phyloP scores from a whole-genome alignment of 2,797 vertebrate species.

The Spinus olivaceus region DNA sequence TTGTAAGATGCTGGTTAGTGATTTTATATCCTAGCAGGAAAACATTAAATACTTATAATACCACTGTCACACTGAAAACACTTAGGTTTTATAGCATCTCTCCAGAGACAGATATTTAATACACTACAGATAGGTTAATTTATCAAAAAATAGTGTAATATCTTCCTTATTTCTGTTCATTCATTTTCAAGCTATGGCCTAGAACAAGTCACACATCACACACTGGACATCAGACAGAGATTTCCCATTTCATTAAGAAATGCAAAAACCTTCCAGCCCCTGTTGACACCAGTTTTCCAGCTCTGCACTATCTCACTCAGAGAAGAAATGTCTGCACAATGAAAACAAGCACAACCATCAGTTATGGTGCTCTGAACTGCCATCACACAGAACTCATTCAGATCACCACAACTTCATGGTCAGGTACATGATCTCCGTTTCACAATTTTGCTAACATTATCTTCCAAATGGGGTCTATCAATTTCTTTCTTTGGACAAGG shows the following conservation, averaged over 20 bases:
- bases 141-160: constrained; percentile 54
- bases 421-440: background rate
- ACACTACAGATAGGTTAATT: constrained; percentile 61
- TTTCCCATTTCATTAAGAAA: background rate
- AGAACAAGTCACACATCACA: background rate
- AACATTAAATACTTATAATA: constrained; percentile 50
- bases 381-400: background rate
- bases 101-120: constrained; percentile 55
- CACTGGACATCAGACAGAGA: background rate
- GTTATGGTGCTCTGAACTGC: background rate
- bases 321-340: background rate
- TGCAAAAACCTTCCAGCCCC: background rate
- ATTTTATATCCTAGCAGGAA: constrained; percentile 56
- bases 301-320: background rate
- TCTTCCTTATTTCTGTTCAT: constrained; percentile 59
- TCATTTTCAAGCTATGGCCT: constrained; percentile 54
- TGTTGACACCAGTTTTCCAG: background rate
- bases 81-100: constrained; percentile 37
- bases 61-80: constrained; percentile 45
- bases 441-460: background rate
- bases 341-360: background rate
- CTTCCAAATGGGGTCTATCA: background rate
- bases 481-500: background rate
- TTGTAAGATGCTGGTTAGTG: background rate
- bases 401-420: background rate